Evolutionary conservation across 2,797 vertebrate species (phyloP), one percentile per base, ranked within the genome.

Genomic region (Cryptoprocta ferox): DNA sequence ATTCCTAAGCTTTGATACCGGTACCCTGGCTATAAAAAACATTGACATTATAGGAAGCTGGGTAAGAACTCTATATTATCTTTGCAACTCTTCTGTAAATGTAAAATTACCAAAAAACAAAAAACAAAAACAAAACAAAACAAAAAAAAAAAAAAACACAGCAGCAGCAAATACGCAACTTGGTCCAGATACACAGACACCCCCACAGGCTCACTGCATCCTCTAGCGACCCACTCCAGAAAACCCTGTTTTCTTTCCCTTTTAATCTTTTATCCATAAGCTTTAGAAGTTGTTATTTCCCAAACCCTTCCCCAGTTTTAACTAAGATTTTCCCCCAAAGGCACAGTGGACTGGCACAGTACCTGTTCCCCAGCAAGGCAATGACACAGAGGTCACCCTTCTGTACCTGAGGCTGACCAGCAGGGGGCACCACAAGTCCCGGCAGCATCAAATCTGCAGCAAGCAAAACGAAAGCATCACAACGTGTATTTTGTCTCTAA

Each of bases 361-460:
- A 99, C 99, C 99, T 99, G 98, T 99, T 99, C 97, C 98, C 99
- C 73, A 99, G 99, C 83, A 99, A 97, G 42, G 98, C 99, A 95
- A 99, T 98, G 80, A 99, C 99, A 98, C 99, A 99, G 95, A 99
- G 98, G 24, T 99, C 98, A 2, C 99, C 99, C 97, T 78, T 98
- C 37, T 98, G 98, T 92, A 99, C 99, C 65, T 98, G 98, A 94
- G 99, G 99, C 42, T 99, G 99, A 92, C 99, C 99, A 97, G 97
- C 96, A 95, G 99, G 98, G 96, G 99, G 99, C 97, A 99, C 98
- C 96, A 99, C 99, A 84, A 99, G 99, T 65, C 99, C 99, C 0
- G 99, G 99, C 97, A 99, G 98, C 99, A 99, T 99, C 97, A 99
- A 99, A 98, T 99, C 99, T 99, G 98, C 30, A 89, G 94, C 59